phyloP scores from a whole-genome alignment of 2,888 invertebrate species.

The Drosophila anomelani region DNA sequence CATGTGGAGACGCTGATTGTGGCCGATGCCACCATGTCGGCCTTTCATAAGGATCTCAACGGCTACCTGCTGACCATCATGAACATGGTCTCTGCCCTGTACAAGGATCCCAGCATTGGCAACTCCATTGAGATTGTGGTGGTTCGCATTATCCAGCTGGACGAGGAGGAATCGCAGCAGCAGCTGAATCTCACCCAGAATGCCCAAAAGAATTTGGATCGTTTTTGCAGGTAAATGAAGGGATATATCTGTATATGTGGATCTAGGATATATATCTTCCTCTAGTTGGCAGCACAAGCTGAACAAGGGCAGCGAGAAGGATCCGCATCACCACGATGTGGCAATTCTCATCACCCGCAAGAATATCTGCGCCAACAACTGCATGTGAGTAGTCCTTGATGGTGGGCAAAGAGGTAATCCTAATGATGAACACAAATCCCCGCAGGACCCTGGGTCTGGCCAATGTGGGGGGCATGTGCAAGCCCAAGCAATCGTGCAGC shows the following conservation, averaged over 20 bases:
- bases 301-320: constrained; percentile 90
- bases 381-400: constrained; percentile 78
- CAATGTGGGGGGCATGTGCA: constrained; percentile 95
- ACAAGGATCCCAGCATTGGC: constrained; percentile 94
- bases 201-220: constrained; percentile 92
- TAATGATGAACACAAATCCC: constrained; percentile 52
- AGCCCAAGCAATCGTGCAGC: constrained; percentile 92
- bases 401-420: background rate
- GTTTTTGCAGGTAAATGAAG: constrained; percentile 88
- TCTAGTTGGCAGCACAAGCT: constrained; percentile 90
- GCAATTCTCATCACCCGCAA: constrained; percentile 93
- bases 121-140: constrained; percentile 96
- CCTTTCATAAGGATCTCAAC: constrained; percentile 93
- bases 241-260: too few species aligned
- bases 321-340: constrained; percentile 96
- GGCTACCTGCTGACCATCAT: constrained; percentile 95
- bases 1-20: constrained; percentile 95
- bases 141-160: constrained; percentile 91
- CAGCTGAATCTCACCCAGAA: constrained; percentile 91
- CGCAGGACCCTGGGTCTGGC: constrained; percentile 93
- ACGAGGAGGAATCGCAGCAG: constrained; percentile 86
- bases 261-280: background rate
- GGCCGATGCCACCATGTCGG: constrained; percentile 94
- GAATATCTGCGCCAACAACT: constrained; percentile 88
- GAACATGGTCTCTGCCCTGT: constrained; percentile 96